phyloP scores from a whole-genome alignment of 2,113 vertebrate species.

The Aphyosemion australe region DNA sequence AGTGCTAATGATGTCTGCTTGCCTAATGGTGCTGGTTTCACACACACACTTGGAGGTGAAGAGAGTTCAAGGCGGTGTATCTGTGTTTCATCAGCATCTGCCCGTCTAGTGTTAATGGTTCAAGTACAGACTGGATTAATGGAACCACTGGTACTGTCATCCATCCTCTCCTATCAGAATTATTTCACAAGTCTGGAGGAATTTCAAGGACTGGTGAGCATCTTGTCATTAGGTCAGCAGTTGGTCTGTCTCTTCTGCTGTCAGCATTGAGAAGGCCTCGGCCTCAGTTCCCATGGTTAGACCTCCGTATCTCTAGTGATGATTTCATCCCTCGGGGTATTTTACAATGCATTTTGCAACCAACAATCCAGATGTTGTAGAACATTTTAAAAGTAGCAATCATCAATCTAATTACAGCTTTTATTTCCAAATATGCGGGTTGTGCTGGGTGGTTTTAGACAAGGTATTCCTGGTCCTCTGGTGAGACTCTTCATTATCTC shows the following conservation, averaged over 20 bases:
- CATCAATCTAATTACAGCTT: slow-evolving; percentile 52
- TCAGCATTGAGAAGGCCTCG: slow-evolving; percentile 48
- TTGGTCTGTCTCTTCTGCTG: slow-evolving; percentile 54
- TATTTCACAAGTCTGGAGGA: slow-evolving; percentile 24
- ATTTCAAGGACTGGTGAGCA: slow-evolving; percentile 15
- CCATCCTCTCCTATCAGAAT: slow-evolving; percentile 4
- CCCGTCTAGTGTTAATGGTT: slow-evolving; percentile 23
- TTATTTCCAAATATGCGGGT: slow-evolving; percentile 13
- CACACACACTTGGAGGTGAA: slow-evolving; percentile 9
- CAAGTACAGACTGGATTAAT: slow-evolving; percentile 32
- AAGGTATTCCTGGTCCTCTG: slow-evolving; percentile 20
- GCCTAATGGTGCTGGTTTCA: slow-evolving; percentile 1
- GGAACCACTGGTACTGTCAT: slow-evolving; percentile 18
- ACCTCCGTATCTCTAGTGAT: slow-evolving; percentile 32
- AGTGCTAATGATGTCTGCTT: slow-evolving; percentile 6
- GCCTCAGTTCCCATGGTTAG: slow-evolving; percentile 49
- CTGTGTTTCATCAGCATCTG: slow-evolving; percentile 56
- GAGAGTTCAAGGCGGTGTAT: slow-evolving; percentile 40
- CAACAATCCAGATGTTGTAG: slow-evolving; percentile 25
- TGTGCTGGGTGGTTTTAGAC: slow-evolving; percentile 6
- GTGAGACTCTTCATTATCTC: slow-evolving; percentile 3
- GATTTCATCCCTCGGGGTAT: neutral
- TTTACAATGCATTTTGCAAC: slow-evolving; percentile 6
- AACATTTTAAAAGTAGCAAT: slow-evolving; percentile 11
- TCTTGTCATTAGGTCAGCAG: slow-evolving; percentile 65